phyloP scores from a whole-genome alignment of 2,113 vertebrate species.

The Benitochromis conjunctus region DNA sequence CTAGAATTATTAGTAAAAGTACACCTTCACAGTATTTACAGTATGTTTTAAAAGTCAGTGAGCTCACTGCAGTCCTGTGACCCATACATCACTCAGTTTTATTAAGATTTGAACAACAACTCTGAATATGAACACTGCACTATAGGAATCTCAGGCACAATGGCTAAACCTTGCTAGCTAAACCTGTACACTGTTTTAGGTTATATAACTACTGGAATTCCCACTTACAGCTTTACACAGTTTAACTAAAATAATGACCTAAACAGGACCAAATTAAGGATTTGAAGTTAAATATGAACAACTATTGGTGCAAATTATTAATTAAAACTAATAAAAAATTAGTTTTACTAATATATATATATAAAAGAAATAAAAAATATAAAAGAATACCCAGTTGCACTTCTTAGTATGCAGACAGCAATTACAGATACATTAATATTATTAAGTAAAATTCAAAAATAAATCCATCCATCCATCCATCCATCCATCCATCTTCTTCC shows the following conservation, averaged over 20 bases:
- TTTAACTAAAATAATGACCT: neutral
- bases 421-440: neutral
- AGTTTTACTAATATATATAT: no score
- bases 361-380: no score
- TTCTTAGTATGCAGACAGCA: neutral
- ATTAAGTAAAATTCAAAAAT: neutral
- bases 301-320: neutral
- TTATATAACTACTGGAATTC: neutral
- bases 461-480: no score
- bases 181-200: neutral
- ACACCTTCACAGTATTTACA: neutral
- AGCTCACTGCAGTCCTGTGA: neutral
- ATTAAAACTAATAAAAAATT: neutral
- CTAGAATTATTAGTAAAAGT: neutral
- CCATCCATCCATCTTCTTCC: no score
- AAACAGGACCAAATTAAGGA: neutral
- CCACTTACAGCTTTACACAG: accelerated
- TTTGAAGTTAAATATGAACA: neutral
- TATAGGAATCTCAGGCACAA: neutral
- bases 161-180: neutral
- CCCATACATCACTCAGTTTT: neutral
- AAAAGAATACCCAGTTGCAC: neutral
- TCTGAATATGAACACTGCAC: neutral
- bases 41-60: neutral
- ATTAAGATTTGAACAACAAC: neutral